A percentile compares a stretch with the other conserved stretches of the same genome.
Conservation (phyloP, 2,113 vertebrate genomes). For the Pomatostomus ruficeps region DNA sequence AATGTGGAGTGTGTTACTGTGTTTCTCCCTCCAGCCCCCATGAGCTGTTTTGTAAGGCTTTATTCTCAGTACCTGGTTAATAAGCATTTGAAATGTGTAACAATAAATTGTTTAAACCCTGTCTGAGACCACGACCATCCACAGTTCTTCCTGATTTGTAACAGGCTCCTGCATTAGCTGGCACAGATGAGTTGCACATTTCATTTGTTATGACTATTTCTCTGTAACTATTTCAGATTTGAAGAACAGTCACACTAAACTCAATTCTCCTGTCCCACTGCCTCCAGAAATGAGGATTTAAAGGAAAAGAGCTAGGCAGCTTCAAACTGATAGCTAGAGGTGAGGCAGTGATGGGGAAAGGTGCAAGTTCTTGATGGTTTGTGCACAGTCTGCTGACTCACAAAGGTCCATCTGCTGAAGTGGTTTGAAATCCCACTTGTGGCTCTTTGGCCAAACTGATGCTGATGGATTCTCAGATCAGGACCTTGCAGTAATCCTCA, state of each 20-base stretch:
- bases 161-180: not conserved
- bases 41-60: not conserved
- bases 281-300: constrained; percentile 27
- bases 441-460: not conserved
- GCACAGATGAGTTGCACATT: not conserved
- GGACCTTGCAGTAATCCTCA: not conserved
- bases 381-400: not conserved
- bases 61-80: not conserved
- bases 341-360: not conserved
- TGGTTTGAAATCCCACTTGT: not conserved
- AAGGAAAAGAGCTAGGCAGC: constrained; percentile 30
- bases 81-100: not conserved
- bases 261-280: not conserved
- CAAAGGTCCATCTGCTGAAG: not conserved
- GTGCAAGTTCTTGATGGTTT: not conserved
- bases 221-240: constrained; percentile 1
- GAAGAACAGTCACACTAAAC: constrained; percentile 7
- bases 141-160: not conserved
- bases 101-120: not conserved
- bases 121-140: not conserved
- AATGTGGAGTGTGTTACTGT: not conserved
- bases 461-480: not conserved
- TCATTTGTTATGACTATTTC: not conserved
- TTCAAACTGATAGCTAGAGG: constrained; percentile 17
- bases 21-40: not conserved